Evolutionary conservation across 2,888 invertebrate genomes (phyloP).

Genomic region (Meghimatium bilineatum): DNA sequence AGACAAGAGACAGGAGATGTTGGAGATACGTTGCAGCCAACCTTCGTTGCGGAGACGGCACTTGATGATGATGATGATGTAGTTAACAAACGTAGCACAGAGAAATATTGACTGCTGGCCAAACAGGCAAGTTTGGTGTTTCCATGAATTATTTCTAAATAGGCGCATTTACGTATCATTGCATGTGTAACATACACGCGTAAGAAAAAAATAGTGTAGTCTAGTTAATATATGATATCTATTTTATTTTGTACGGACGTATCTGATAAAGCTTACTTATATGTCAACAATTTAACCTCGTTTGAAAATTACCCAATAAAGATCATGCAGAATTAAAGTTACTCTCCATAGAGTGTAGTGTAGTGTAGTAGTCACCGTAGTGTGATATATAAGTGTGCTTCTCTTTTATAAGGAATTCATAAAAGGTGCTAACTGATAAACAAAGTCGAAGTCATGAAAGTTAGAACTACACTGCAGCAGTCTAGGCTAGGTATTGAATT

Average conservation of each 20-base stretch:
- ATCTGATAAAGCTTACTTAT: neutral
- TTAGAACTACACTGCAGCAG: no score
- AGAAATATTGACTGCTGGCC: no score
- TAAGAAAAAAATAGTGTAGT: neutral
- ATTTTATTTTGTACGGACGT: neutral
- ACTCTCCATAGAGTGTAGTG: no score
- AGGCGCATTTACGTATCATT: constrained; percentile 5
- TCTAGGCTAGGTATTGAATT: no score
- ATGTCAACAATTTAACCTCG: neutral
- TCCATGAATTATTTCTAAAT: neutral
- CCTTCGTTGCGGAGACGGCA: no score
- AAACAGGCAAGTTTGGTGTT: neutral
- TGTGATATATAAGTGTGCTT: no score
- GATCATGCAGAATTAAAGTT: neutral
- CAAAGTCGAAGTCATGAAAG: neutral
- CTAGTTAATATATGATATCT: neutral
- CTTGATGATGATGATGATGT: no score
- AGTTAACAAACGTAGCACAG: no score
- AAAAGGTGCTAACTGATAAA: neutral
- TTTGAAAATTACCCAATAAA: neutral
- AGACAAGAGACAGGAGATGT: no score
- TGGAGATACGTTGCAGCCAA: no score
- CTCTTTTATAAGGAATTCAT: neutral
- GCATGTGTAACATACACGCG: neutral
- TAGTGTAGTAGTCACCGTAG: no score